Evolutionary conservation across 2,113 vertebrate genomes (phyloP).

Genomic region (Alosa alosa): DNA sequence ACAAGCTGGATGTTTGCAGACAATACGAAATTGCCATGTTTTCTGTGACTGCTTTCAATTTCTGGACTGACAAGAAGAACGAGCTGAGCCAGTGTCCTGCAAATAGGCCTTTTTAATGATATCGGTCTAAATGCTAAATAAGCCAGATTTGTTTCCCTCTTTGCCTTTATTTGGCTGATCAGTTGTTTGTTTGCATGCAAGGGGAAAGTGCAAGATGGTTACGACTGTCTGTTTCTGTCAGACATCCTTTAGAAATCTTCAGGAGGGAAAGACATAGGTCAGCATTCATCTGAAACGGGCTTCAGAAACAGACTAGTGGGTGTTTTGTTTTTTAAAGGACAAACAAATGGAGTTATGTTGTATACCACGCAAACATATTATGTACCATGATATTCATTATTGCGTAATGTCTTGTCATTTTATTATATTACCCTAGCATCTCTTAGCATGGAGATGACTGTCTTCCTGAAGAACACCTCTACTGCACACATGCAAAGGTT

Average conservation of each 20-base stretch:
- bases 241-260: neutral
- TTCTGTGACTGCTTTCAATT: constrained; percentile 24
- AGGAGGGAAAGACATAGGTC: neutral
- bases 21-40: neutral
- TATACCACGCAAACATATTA: neutral
- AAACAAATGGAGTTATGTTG: neutral
- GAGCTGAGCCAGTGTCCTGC: neutral
- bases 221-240: neutral
- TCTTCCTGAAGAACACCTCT: neutral
- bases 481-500: neutral
- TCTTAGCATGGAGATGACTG: neutral
- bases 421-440: neutral
- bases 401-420: neutral
- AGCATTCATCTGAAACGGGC: neutral
- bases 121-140: constrained; percentile 17
- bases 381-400: neutral
- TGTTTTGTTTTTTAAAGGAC: neutral
- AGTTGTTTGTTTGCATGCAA: neutral
- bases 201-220: neutral
- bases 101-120: neutral
- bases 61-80: neutral
- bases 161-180: neutral
- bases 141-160: constrained; percentile 8
- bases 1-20: neutral
- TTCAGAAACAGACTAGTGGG: neutral